phyloP scores from a whole-genome alignment of 2,113 vertebrate species.

The Cyanistes caeruleus region DNA sequence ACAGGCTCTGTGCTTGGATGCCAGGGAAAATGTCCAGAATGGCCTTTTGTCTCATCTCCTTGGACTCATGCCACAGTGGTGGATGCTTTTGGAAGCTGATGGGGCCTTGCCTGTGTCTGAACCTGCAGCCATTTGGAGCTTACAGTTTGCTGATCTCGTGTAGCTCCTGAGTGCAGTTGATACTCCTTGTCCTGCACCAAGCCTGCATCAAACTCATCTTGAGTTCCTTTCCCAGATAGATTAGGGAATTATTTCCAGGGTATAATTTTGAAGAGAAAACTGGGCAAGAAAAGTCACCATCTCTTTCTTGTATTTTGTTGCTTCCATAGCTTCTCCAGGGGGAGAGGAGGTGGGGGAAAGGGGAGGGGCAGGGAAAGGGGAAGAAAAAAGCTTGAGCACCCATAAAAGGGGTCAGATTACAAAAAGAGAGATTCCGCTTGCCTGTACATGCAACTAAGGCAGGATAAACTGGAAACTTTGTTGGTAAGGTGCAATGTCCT shows the following conservation, averaged over 20 bases:
- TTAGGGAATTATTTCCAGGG: not conserved
- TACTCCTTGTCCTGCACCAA: not conserved
- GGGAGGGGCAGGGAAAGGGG: too few species aligned
- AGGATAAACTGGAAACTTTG: not conserved
- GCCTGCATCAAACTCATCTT: not conserved
- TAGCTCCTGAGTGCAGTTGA: not conserved
- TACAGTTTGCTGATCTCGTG: not conserved
- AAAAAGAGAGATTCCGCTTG: not conserved
- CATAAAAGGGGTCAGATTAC: not conserved
- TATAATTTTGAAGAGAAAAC: not conserved
- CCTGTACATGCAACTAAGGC: not conserved
- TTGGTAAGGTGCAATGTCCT: not conserved
- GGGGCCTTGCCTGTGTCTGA: not conserved
- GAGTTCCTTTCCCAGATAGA: not conserved
- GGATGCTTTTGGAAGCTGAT: slow-evolving; percentile 18
- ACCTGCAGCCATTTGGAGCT: not conserved
- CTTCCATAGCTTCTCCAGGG: not conserved
- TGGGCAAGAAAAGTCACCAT: not conserved
- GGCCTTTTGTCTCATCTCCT: slow-evolving; percentile 1
- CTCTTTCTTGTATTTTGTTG: not conserved
- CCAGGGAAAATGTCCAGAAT: not conserved
- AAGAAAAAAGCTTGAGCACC: not conserved
- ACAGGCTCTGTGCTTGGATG: not conserved
- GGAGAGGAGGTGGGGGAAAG: accelerated
- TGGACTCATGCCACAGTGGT: not conserved